These are phyloP conservation scores for Ochotona princeps DNA, from an alignment of 2,113 vertebrate genomes.

Conservation along the genomic window DNA sequence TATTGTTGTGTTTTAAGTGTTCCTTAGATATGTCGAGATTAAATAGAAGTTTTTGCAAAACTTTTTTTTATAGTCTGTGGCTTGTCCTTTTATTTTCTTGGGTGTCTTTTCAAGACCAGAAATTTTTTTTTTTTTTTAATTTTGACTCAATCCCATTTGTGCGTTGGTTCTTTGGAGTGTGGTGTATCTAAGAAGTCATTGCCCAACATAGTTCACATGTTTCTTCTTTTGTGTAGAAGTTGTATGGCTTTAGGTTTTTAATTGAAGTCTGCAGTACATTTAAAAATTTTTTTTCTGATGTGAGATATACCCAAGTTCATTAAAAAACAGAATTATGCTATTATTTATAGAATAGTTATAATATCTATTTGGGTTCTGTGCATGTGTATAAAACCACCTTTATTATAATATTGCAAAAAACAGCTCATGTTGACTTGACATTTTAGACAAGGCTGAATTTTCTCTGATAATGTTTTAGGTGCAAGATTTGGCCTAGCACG, in stretches of 20 bases:
- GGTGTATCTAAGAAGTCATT: constrained; percentile 24
- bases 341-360: constrained; percentile 20
- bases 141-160: background rate
- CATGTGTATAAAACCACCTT: background rate
- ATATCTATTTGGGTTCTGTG: background rate
- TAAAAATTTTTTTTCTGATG: constrained; percentile 27
- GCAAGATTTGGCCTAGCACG: background rate
- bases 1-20: background rate
- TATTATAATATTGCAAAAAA: constrained; percentile 1
- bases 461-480: background rate
- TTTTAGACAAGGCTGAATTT: constrained; percentile 48
- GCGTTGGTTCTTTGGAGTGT: background rate
- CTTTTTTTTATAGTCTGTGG: background rate
- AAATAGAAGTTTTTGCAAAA: background rate
- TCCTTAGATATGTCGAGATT: background rate
- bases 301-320: background rate
- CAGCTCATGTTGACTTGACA: background rate
- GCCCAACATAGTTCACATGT: background rate
- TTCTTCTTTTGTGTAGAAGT: constrained; percentile 7
- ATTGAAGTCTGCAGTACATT: background rate
- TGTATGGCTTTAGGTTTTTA: constrained; percentile 18
- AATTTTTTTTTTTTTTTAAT: constrained; percentile 16
- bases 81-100: background rate
- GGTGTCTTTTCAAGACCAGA: constrained; percentile 24
- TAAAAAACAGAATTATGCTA: background rate